Conservation (phyloP, 2,888 invertebrate genomes). For the Salticus scenicus region DNA sequence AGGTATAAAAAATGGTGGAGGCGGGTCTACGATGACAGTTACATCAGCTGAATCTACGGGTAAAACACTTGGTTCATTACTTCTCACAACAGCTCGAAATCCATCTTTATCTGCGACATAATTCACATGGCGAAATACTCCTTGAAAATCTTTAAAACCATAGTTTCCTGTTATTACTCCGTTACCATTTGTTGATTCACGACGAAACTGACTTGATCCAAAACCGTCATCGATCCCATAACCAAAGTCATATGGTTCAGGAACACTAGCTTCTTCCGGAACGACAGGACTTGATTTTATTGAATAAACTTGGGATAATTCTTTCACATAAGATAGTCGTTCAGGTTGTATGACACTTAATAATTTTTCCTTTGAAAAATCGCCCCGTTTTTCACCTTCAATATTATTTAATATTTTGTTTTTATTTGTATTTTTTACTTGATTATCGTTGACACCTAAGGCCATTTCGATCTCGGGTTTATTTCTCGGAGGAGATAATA, state of each 20-base stretch:
- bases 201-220: slow-evolving; percentile 51
- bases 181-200: slow-evolving; percentile 26
- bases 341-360: too few species aligned
- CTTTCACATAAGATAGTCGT: too few species aligned
- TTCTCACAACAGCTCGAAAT: slow-evolving; percentile 46
- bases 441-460: too few species aligned
- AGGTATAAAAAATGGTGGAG: slow-evolving; percentile 6
- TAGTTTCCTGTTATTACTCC: slow-evolving; percentile 48
- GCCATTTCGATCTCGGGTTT: too few species aligned
- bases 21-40: slow-evolving; percentile 26
- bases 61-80: slow-evolving; percentile 54
- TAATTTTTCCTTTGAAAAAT: too few species aligned
- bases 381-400: too few species aligned
- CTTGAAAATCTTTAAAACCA: slow-evolving; percentile 59
- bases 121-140: slow-evolving; percentile 47
- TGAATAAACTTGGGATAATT: too few species aligned
- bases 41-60: slow-evolving; percentile 44
- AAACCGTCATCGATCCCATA: slow-evolving; percentile 47
- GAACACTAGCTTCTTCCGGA: not conserved
- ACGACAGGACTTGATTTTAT: too few species aligned
- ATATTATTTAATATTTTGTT: too few species aligned
- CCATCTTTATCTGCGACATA: slow-evolving; percentile 55
- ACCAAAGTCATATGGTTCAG: slow-evolving; percentile 46
- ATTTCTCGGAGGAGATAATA: not conserved
- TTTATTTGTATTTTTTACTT: too few species aligned